Base-by-base conservation (phyloP, 2,113 vertebrate species). In the Saimiri boliviensis region DNA sequence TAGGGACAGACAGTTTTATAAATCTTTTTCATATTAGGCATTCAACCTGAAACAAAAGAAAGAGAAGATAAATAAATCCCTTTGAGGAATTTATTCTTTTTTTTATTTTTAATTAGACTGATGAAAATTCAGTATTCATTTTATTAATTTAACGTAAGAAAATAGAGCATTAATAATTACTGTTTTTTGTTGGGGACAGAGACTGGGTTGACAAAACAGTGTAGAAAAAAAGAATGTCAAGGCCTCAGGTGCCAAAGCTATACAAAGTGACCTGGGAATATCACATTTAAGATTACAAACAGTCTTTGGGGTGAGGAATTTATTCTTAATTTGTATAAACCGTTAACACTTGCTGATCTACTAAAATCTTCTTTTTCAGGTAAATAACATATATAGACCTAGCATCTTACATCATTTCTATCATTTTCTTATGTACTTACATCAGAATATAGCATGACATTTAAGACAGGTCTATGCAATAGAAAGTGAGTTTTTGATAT, bases 251-350 rank as follows among this genome's bases (percentile, higher is more conserved):
- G 73, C 0, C 0, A 82, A 80, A 82, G 73, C 88, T 97, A 47
- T 97, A 94, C 45, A 56, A 93, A 94, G 9, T 0, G 68, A 16
- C 2, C 81, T 89, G 66, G 96, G 96, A 97, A 93, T 97, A 97
- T 95, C 93, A 90, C 97, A 71, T 97, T 96, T 91, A 84, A 97
- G 97, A 97, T 95, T 97, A 98, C 93, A 96, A 96, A 98, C 96
- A 97, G 80, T 88, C 97, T 97, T 89, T 63, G 85, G 66, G n/a
- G n/a, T n/a, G n/a, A n/a, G n/a, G n/a, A n/a, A n/a, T n/a, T 49
- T 52, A 83, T 86, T 91, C 70, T 85, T 93, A 66, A 85, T 92
- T 92, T 96, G 17, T 83, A 86, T 88, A 76, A 89, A 91, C 54
- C 85, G 35, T 73, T 96, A 89, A 60, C 21, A 66, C 89, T 87